These are phyloP conservation scores for Colius striatus DNA, from an alignment of 2,113 vertebrate species.

Conservation along the genomic window DNA sequence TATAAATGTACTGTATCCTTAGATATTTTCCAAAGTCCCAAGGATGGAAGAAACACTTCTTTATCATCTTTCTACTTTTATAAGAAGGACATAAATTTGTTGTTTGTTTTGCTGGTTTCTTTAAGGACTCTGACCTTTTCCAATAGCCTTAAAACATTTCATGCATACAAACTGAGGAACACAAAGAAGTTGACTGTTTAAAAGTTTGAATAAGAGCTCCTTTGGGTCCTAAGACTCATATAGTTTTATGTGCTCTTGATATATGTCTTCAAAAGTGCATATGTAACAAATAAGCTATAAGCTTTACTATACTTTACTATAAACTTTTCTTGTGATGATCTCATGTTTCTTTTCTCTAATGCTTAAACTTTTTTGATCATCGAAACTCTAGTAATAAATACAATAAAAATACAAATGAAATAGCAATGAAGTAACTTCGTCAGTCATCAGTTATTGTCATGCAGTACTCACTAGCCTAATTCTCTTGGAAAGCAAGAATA, in stretches of 20 bases:
- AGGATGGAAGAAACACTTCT: not conserved
- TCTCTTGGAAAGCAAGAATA: not conserved
- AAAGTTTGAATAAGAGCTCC: slow-evolving; percentile 26
- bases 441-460: not conserved
- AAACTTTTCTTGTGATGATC: not conserved
- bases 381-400: not conserved
- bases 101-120: not conserved
- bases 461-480: not conserved
- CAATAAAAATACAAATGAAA: not conserved
- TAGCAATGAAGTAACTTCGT: not conserved
- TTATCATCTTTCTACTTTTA: not conserved
- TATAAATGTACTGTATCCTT: not conserved
- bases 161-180: not conserved
- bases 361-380: not conserved
- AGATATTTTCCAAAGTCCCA: not conserved
- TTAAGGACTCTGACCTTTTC: slow-evolving; percentile 30
- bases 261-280: not conserved
- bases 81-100: not conserved
- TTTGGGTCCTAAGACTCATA: not conserved
- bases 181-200: slow-evolving; percentile 1
- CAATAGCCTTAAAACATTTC: slow-evolving; percentile 34
- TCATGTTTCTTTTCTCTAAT: not conserved
- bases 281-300: not conserved
- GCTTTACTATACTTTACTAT: not conserved
- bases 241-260: not conserved